Base-by-base conservation (phyloP, 2,888 invertebrate genomes). In the Rhabditoides inermis region DNA sequence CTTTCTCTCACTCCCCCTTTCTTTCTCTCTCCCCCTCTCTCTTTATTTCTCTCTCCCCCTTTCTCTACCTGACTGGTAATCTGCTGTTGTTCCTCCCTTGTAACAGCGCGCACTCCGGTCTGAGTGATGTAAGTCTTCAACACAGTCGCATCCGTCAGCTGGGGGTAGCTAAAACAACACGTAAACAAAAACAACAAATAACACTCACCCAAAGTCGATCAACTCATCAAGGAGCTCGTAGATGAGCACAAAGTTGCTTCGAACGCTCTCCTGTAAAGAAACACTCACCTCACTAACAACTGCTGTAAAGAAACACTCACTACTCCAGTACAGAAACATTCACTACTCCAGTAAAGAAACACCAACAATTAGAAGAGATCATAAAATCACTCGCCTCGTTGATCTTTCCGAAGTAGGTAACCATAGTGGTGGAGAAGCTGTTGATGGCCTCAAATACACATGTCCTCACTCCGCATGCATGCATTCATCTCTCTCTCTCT, bases 81-180 rank as follows among this genome's bases (percentile, higher is more conserved):
- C 18, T 35, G 32, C 15, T 46, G 23, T 23, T 47, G 36, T 30
- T 30, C 18, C 26, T 35, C 2, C 39, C 37, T 32, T 32, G 27
- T 35, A 37, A 6, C 71, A 6, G 72, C 71, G 32, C 69, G 57
- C 50, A 98, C 90, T 55, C 98, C 95, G 79, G 94, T 92, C 78
- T 98, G 98, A 15, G 95, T 98, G 70, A 98, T 98, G 77, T 95
- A 98, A 0, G 94, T 95, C 80, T 98, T 98, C 72, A 98, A 80
- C n/a, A 98, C 92, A n/a, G 95, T 95, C 0, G 95, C 92, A 77
- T 98, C 98, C 0, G 95, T 94, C 79, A 98, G 95, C 81, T 98
- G 98, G 0, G 98, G 95, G 79, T 98, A 98, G 0, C 98, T 98
- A 81, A 95, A 98, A 98, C 81, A 76, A 95, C 92, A 83, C 98